These are phyloP conservation scores for Brachylomia viminalis DNA, from an alignment of 2,888 invertebrate genomes.

Conservation along the genomic window DNA sequence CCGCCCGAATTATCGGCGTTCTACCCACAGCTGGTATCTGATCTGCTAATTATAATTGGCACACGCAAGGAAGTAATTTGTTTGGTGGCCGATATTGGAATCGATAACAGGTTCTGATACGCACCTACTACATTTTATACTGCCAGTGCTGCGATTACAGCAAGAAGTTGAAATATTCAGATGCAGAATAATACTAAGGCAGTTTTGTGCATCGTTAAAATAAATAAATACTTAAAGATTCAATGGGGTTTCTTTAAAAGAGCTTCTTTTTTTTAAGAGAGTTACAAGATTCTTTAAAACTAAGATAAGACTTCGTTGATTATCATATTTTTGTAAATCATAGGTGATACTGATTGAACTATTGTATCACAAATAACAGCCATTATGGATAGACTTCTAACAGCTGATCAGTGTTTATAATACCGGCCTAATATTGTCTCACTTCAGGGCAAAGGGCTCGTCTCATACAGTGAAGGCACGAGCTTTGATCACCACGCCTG, in stretches of 20 bases:
- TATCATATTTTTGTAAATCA: neutral
- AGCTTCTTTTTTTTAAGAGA: no score
- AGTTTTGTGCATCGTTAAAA: neutral
- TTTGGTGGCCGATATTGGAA: conserved; percentile 20
- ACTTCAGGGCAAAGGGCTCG: neutral
- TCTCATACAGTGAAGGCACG: neutral
- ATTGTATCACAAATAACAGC: neutral
- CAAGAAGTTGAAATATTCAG: neutral
- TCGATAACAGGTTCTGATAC: conserved; percentile 25
- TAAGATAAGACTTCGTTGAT: neutral
- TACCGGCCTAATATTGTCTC: neutral
- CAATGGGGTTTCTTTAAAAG: neutral
- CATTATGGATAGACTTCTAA: neutral
- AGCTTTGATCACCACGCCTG: neutral
- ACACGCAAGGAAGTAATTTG: conserved; percentile 46
- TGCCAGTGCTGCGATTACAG: neutral
- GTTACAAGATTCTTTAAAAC: neutral
- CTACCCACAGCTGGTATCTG: neutral
- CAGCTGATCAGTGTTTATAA: neutral
- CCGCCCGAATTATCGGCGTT: conserved; percentile 35
- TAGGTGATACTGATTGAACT: neutral
- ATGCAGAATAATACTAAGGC: neutral
- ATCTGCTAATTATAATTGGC: conserved; percentile 38
- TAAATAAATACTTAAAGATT: neutral
- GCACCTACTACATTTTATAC: neutral